A percentile compares a stretch with the other conserved stretches of the same genome.
These are phyloP conservation scores for Araneus ventricosus DNA, from an alignment of 1,140 invertebrate genomes.

Conservation along the genomic window DNA sequence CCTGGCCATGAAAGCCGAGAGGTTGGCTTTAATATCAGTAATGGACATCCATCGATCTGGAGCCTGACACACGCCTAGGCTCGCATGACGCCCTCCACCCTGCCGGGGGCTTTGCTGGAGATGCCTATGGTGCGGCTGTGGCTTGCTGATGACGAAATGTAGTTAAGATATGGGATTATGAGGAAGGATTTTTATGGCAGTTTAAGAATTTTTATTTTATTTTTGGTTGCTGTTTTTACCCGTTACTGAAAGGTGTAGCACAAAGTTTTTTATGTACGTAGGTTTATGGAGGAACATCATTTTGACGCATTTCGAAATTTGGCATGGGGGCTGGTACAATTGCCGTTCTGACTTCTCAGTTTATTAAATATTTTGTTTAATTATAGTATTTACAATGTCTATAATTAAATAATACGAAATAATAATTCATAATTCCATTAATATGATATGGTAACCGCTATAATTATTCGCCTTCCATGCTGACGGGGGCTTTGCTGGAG, in stretches of 20 bases:
- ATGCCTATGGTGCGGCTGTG: background rate
- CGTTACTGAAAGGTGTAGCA: background rate
- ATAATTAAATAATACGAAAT: too few relatives aligned
- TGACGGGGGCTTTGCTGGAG: too few relatives aligned
- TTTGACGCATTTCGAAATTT: too few relatives aligned
- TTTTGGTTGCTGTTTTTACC: background rate
- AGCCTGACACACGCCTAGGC: conserved; percentile 42
- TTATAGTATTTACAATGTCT: too few relatives aligned
- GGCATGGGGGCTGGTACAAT: too few relatives aligned
- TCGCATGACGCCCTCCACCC: conserved; percentile 8
- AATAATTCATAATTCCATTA: too few relatives aligned
- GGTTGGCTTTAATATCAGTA: conserved; percentile 47
- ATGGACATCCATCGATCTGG: conserved; percentile 55
- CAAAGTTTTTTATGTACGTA: background rate
- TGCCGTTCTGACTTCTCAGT: too few relatives aligned
- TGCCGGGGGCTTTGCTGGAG: background rate
- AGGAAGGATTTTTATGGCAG: background rate
- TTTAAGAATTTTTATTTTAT: background rate
- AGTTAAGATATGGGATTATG: background rate
- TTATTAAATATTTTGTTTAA: too few relatives aligned
- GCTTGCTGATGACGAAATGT: too few relatives aligned
- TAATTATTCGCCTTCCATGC: too few relatives aligned
- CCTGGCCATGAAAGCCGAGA: background rate
- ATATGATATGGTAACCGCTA: too few relatives aligned
- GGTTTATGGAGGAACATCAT: too few relatives aligned